phyloP scores from a whole-genome alignment of 1,140 invertebrate species.

The Cydia pomonella region DNA sequence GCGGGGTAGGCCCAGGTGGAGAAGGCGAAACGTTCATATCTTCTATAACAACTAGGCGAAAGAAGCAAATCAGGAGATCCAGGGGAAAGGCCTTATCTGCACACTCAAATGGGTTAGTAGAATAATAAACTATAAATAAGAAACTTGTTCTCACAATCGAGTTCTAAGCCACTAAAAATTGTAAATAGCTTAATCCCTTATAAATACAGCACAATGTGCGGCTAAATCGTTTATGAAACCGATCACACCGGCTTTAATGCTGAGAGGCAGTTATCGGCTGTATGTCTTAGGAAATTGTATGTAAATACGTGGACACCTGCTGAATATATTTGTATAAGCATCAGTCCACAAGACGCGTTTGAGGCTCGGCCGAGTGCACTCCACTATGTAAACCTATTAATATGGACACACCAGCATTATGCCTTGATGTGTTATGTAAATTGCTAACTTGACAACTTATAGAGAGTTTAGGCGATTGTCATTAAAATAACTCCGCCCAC shows the following conservation, averaged over 20 bases:
- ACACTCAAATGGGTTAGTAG: neutral
- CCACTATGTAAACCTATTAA: conserved; percentile 74
- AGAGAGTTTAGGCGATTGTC: conserved; percentile 35
- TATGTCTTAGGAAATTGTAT: conserved; percentile 75
- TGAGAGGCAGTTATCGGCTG: conserved; percentile 65
- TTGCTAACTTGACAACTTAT: conserved; percentile 54
- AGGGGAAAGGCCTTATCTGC: too few relatives aligned
- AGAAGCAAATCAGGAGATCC: too few relatives aligned
- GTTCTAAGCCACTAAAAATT: neutral
- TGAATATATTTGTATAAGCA: conserved; percentile 74
- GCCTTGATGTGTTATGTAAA: conserved; percentile 69
- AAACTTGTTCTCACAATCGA: neutral
- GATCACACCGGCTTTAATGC: conserved; percentile 63
- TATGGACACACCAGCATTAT: conserved; percentile 59
- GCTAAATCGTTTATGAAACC: conserved; percentile 51
- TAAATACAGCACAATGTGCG: conserved; percentile 15
- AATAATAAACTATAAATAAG: neutral
- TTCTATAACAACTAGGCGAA: too few relatives aligned
- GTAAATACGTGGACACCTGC: conserved; percentile 78
- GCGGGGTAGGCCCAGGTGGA: too few relatives aligned
- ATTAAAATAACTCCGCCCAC: conserved; percentile 36
- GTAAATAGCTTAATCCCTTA: conserved; percentile 6
- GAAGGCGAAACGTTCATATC: too few relatives aligned
- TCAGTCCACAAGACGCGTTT: conserved; percentile 58
- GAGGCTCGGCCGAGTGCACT: conserved; percentile 66